These are phyloP conservation scores for Erebia palarica DNA, from an alignment of 2,888 invertebrate species.

Conservation along the genomic window DNA sequence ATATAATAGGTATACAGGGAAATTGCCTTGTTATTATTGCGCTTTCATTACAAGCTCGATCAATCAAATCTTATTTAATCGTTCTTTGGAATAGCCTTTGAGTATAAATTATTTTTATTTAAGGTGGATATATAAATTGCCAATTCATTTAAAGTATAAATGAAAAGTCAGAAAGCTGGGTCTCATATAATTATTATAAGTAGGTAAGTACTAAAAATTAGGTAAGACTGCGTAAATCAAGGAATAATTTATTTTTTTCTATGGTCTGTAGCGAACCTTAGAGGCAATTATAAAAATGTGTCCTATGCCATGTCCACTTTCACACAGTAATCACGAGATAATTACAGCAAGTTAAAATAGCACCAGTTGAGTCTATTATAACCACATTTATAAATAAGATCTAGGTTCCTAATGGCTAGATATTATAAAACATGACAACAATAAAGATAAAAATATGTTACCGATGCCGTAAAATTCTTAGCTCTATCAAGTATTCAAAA, in stretches of 20 bases:
- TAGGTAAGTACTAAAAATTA: not conserved
- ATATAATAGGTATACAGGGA: too few species aligned
- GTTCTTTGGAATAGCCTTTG: too few species aligned
- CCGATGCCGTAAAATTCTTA: too few species aligned
- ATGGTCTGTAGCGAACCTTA: slow-evolving; percentile 20
- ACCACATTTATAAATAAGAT: slow-evolving; percentile 25
- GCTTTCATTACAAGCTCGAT: too few species aligned
- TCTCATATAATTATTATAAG: too few species aligned
- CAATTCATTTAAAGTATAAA: too few species aligned
- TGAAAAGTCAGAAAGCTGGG: too few species aligned
- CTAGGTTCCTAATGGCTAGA: not conserved
- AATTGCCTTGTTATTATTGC: too few species aligned
- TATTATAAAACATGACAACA: not conserved
- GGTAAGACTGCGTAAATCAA: not conserved
- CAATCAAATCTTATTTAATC: too few species aligned
- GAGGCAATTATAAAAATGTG: slow-evolving; percentile 49
- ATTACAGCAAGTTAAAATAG: slow-evolving; percentile 44
- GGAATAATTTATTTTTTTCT: slow-evolving; percentile 20
- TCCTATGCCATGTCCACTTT: slow-evolving; percentile 47
- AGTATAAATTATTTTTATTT: too few species aligned
- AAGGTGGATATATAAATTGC: too few species aligned
- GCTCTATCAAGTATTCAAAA: too few species aligned
- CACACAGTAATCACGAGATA: slow-evolving; percentile 38
- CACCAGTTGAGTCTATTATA: slow-evolving; percentile 24
- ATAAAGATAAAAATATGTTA: not conserved